phyloP scores from a whole-genome alignment of 2,113 vertebrate genomes.

The Bujurquina vittata region DNA sequence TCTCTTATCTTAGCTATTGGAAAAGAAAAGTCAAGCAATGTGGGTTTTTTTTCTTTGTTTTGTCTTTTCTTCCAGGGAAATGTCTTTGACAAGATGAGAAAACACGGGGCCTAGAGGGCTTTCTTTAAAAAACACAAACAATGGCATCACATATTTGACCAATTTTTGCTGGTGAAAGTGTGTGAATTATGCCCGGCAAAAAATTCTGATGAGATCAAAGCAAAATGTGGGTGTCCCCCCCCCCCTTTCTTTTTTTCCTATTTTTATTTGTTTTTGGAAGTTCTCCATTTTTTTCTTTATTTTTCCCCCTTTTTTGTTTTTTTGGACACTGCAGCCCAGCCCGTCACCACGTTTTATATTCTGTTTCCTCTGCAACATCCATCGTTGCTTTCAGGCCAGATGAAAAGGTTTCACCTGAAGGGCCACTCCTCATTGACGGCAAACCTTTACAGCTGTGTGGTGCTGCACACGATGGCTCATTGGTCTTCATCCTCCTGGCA shows the following conservation, averaged over 20 bases:
- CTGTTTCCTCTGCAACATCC: background rate
- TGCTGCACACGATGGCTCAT: background rate
- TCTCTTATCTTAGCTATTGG: slow-evolving; percentile 17
- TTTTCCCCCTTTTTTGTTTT: background rate
- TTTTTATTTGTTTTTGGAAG: background rate
- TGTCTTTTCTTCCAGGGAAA: slow-evolving; percentile 4
- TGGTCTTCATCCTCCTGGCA: slow-evolving; percentile 22
- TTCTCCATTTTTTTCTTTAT: background rate
- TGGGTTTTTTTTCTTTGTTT: background rate
- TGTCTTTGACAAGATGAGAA: background rate
- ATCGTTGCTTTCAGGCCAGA: background rate
- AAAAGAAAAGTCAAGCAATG: slow-evolving; percentile 23
- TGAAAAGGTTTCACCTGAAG: slow-evolving; percentile 30
- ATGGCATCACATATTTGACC: background rate
- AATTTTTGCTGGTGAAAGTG: background rate
- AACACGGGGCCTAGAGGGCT: background rate
- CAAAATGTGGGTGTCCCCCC: slow-evolving; percentile 2
- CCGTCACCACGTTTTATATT: background rate
- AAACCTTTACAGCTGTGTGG: slow-evolving; percentile 14
- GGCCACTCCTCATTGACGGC: background rate
- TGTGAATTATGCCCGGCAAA: background rate
- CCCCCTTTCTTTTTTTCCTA: background rate
- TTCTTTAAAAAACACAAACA: background rate
- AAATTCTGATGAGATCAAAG: background rate
- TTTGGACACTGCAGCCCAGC: background rate